Base-by-base conservation (phyloP, 2,888 invertebrate species). In the Ochlodes sylvanus region DNA sequence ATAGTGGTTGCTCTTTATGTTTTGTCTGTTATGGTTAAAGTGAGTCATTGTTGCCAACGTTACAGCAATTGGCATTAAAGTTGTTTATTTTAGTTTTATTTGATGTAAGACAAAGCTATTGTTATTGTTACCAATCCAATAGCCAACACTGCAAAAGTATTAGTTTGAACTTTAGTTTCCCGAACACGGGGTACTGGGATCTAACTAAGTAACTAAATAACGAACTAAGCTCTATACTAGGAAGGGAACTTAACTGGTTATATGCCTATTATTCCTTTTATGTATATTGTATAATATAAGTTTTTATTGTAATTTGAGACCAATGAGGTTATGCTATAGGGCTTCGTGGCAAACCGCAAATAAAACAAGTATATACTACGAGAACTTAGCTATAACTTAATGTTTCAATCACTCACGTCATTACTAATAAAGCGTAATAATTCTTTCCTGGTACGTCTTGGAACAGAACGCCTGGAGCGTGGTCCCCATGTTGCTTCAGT, bases 301-400 rank as follows among this genome's bases (percentile, higher is more conserved):
- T 54, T 54, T 54, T 54, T 54, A 54, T 32, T n/a, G 54, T 54
- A 54, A 54, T 54, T 32, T 32, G 54, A 54, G 7, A 27, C 54
- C 27, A 32, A 32, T 54, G 54, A 54, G 54, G 54, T 54, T 54
- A 54, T 14, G n/a, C 54, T 54, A 32, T 54, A 32, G 54, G 54
- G 54, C 54, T 54, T 54, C 54, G 54, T 54, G n/a, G 32, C 32
- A 27, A 54, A 54, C 54, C 54, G 32, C 54, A 32, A 54, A 32
- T n/a, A 54, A 32, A 54, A 7, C 7, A 9, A 27, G n/a, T 54
- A 32, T 9, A 9, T 32, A 54, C 32, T 54, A 32, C 4, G n/a
- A 27, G 54, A 32, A 54, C n/a, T 54, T n/a, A 32, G 27, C 21
- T 47, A 47, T 17, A 47, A 47, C 9, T 47, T 17, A 47, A 17